phyloP scores from a whole-genome alignment of 2,888 invertebrate species.

The Formica aserva region DNA sequence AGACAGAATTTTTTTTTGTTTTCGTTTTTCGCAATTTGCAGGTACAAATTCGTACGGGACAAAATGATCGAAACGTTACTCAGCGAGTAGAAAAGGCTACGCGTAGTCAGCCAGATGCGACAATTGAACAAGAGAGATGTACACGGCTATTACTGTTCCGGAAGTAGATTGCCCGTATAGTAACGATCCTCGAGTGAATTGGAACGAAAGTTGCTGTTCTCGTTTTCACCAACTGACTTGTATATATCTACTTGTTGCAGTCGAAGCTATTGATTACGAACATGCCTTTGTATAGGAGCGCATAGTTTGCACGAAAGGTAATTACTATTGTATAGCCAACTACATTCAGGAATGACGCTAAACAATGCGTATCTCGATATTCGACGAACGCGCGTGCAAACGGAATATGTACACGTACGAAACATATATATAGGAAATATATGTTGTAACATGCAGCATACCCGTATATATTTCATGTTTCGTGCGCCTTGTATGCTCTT shows the following conservation, averaged over 20 bases:
- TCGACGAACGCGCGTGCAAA: conserved; percentile 1
- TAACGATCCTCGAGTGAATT: conserved; percentile 52
- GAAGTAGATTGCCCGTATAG: conserved; percentile 47
- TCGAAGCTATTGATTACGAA: conserved; percentile 53
- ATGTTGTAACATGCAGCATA: neutral
- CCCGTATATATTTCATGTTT: conserved; percentile 9
- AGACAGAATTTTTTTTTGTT: neutral
- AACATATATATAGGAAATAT: neutral
- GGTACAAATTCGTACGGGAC: neutral
- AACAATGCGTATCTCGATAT: conserved; percentile 38
- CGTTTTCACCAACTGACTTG: conserved; percentile 47
- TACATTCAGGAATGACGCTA: conserved; percentile 19
- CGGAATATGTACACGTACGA: neutral
- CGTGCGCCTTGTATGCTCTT: neutral
- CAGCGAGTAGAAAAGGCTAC: conserved; percentile 15
- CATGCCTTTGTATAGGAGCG: conserved; percentile 32
- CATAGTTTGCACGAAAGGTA: conserved; percentile 50
- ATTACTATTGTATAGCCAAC: conserved; percentile 44
- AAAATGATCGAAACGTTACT: neutral
- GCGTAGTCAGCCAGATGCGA: conserved; percentile 12
- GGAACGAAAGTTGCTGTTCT: conserved; percentile 53
- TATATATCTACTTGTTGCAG: conserved; percentile 60
- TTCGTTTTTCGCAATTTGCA: neutral
- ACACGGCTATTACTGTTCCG: conserved; percentile 37
- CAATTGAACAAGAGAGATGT: conserved; percentile 46